These are phyloP conservation scores for Clepsis dumicolana DNA, from an alignment of 2,888 invertebrate species.

Conservation along the genomic window DNA sequence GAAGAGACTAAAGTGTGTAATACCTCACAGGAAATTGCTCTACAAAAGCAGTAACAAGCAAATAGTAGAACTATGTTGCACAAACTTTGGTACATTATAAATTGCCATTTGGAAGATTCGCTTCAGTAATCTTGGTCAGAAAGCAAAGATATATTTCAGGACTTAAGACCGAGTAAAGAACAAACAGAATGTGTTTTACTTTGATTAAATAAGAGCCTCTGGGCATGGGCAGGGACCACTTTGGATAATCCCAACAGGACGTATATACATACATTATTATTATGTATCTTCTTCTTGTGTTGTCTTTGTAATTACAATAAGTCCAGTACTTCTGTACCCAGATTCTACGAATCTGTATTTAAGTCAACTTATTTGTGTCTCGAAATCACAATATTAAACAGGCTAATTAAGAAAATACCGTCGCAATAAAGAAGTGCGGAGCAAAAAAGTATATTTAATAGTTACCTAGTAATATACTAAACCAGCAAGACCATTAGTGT, in stretches of 20 bases:
- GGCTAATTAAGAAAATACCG: background rate
- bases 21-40: conserved; percentile 10
- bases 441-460: conserved; percentile 28
- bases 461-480: conserved; percentile 21
- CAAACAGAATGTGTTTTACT: background rate
- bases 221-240: conserved; percentile 1
- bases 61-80: conserved; percentile 16
- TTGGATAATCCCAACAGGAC: background rate
- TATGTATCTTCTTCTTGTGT: background rate
- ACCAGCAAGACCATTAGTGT: conserved; percentile 27
- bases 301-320: background rate
- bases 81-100: conserved; percentile 23
- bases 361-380: background rate
- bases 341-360: background rate
- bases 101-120: conserved; percentile 29
- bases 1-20: background rate
- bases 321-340: background rate
- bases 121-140: conserved; percentile 13
- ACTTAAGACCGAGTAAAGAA: background rate
- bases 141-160: conserved; percentile 10
- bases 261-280: background rate
- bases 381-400: background rate
- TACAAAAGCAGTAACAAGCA: conserved; percentile 12
- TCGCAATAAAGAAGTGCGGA: background rate
- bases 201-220: background rate